A percentile compares a stretch with the other conserved stretches of the same genome.
Evolutionary conservation across 2,113 vertebrate species (phyloP).

Genomic region (Lasiurus borealis): DNA sequence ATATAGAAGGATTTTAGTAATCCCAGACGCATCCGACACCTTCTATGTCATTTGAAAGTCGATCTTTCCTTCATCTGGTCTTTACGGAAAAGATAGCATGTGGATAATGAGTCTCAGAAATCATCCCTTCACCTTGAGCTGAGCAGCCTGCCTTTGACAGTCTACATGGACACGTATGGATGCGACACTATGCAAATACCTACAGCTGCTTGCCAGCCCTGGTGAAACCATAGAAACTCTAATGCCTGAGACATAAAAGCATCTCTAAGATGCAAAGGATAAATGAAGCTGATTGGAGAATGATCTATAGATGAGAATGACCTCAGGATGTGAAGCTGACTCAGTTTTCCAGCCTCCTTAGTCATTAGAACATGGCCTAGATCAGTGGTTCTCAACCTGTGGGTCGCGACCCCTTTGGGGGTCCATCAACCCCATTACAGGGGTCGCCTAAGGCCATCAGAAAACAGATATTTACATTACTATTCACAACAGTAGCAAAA

Average conservation of each 20-base stretch:
- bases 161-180: background rate
- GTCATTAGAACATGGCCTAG: background rate
- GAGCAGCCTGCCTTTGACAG: background rate
- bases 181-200: background rate
- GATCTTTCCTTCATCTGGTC: constrained; percentile 10
- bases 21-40: background rate
- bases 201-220: background rate
- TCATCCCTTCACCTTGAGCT: background rate
- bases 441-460: too few relatives aligned
- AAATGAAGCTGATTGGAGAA: background rate
- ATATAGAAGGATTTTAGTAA: background rate
- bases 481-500: too few relatives aligned
- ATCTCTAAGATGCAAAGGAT: constrained; percentile 1
- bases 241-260: background rate
- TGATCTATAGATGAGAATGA: background rate
- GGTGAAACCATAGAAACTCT: constrained; percentile 12
- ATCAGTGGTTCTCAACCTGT: too few relatives aligned
- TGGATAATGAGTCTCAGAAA: background rate
- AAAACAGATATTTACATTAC: too few relatives aligned
- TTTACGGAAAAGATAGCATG: background rate
- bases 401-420: too few relatives aligned
- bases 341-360: background rate
- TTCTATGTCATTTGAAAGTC: constrained; percentile 1
- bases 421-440: too few relatives aligned
- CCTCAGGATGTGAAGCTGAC: background rate